Evolutionary conservation across 1,140 invertebrate species (phyloP).

Genomic region (Saxidomus purpurata): DNA sequence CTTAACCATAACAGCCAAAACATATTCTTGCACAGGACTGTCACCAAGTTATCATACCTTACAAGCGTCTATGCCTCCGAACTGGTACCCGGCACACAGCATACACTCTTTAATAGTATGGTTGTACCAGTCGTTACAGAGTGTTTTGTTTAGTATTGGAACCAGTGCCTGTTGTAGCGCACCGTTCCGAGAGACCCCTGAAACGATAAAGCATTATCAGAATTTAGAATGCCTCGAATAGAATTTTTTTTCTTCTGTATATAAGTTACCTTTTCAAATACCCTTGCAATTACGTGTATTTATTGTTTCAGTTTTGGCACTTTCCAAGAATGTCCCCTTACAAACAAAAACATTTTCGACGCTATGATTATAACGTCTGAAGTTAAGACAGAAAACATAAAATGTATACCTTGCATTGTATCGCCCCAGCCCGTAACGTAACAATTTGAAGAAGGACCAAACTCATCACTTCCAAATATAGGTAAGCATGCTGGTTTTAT

Average conservation of each 20-base stretch:
- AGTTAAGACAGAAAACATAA: too few relatives aligned
- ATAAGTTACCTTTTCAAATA: too few relatives aligned
- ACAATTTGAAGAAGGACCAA: constrained; percentile 68
- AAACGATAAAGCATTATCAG: too few relatives aligned
- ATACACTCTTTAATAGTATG: constrained; percentile 82
- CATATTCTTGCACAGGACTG: too few relatives aligned
- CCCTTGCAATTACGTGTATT: too few relatives aligned
- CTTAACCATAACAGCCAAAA: too few relatives aligned
- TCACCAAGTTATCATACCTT: constrained; percentile 76
- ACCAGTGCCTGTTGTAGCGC: constrained; percentile 72
- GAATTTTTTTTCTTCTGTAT: too few relatives aligned
- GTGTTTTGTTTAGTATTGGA: constrained; percentile 70
- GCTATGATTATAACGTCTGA: too few relatives aligned
- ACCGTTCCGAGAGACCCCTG: constrained; percentile 51
- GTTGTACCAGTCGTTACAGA: constrained; percentile 71
- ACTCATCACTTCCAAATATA: neutral
- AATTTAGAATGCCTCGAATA: too few relatives aligned
- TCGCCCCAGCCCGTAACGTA: constrained; percentile 82
- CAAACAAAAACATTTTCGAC: too few relatives aligned
- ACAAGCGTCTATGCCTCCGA: constrained; percentile 84
- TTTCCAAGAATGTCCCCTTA: too few relatives aligned
- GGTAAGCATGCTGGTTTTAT: constrained; percentile 91
- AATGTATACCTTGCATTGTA: constrained; percentile 67
- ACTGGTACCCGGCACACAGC: constrained; percentile 88
- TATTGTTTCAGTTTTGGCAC: too few relatives aligned